Base-by-base conservation (phyloP, 1,140 invertebrate genomes). In the Hypothenemus hampei region DNA sequence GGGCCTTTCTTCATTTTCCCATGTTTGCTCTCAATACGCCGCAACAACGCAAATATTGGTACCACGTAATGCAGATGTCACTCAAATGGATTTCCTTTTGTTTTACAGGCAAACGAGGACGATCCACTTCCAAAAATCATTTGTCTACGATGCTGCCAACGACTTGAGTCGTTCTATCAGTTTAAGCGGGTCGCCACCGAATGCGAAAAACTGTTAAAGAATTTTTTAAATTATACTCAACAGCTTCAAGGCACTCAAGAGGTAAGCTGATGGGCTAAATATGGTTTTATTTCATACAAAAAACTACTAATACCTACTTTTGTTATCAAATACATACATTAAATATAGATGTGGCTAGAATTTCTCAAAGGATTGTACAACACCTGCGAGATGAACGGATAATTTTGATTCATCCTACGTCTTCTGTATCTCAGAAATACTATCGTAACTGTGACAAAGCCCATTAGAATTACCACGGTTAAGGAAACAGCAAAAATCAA, bases 41-140 rank as follows among this genome's bases (percentile, higher is more conserved):
- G n/a, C n/a, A n/a, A n/a, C n/a, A n/a, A n/a, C n/a, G n/a, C n/a
- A n/a, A n/a, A n/a, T n/a, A n/a, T n/a, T n/a, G n/a, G n/a, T n/a
- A n/a, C n/a, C n/a, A n/a, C n/a, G n/a, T n/a, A n/a, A n/a, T n/a
- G n/a, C n/a, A n/a, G n/a, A n/a, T n/a, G 26, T 7, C 1, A 29
- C n/a, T n/a, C n/a, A 29, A 29, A n/a, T 7, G 26, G n/a, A 29
- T 7, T 1, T 11, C 54, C 11, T 46, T 54, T 59, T 61, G 59
- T 58, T 51, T 72, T 77, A 61, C 72, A 81, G 78, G 74, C 79
- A 29, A 75, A 75, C 57, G 74, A 77, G 44, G 71, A 69, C 57
- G 78, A 81, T 62, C 68, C 71, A 58, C 70, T 81, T 64, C 78
- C 78, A 54, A 78, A 78, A 60, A 74, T 78, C 40, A 74, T 81